Evolutionary conservation across 2,888 invertebrate genomes (phyloP), one percentile per base, ranked within the genome.

Genomic region (Dasypogon diadema): DNA sequence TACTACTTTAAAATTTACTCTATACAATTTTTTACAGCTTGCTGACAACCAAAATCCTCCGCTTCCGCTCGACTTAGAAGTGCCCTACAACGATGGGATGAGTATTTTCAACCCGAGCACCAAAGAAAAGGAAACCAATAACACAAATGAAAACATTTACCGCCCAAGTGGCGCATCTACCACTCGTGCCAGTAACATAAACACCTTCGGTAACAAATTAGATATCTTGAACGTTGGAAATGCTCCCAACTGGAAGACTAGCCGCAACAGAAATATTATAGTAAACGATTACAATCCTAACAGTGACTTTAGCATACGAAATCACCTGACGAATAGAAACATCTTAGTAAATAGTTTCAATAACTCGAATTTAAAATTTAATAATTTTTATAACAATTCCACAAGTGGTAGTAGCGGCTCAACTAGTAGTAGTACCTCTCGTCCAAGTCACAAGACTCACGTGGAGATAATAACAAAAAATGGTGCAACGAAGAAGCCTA

Each of bases 381-480:
- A 76, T 75, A 77, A 55, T 18, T 73, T 75, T 75, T 77, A 76
- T 75, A 76, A 75, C 75, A 75, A 77, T 75, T 72, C 78, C 48
- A 51, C 22, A 21, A 77, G 77, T 8, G 79, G 78, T 46, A 83
- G 82, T 68, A 34, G 24, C n/a, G 18, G 60, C 54, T 82, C 24
- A 34, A 74, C 18, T 16, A 76, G 56, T 22, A 77, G 73, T 55
- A 79, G 76, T 21, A 80, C 79, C 78, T 88, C 89, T 79, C 86
- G 89, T 81, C 90, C 90, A 76, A 90, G 90, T 81, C 90, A 90
- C 85, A 91, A 90, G 86, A 90, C 90, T 76, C 90, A 90, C 81
- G 90, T 90, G 54, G 91, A 91, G 85, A 90, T 90, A 79, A 90
- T 90, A 80, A 90, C 90, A 63, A 90, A 90, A 83, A 89, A 90